Evolutionary conservation across 1,140 invertebrate genomes (phyloP).

Genomic region (Euglossa dilemma): DNA sequence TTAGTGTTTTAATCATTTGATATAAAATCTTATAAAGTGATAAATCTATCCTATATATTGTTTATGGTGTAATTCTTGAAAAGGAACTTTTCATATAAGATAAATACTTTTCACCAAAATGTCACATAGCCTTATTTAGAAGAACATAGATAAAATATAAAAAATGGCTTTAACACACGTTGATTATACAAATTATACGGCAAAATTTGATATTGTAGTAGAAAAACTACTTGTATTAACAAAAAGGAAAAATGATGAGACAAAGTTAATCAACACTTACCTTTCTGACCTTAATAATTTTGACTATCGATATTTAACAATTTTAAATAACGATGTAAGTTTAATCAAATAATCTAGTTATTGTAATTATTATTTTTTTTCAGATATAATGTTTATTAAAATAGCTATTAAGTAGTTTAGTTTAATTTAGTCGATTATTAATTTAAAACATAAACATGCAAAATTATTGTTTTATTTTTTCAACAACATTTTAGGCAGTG

Average conservation of each 20-base stretch:
- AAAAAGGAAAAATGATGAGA: slow-evolving; percentile 74
- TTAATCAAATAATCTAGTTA: slow-evolving; percentile 54
- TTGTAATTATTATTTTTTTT: slow-evolving; percentile 21
- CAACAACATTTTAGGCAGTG: slow-evolving; percentile 73
- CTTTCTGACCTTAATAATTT: slow-evolving; percentile 79
- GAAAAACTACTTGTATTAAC: slow-evolving; percentile 76
- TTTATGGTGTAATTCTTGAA: neutral
- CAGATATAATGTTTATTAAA: slow-evolving; percentile 12
- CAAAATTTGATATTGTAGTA: slow-evolving; percentile 71
- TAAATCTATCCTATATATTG: neutral
- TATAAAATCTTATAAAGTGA: neutral
- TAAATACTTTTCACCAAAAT: neutral
- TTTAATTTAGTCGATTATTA: slow-evolving; percentile 7
- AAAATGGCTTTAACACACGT: slow-evolving; percentile 47
- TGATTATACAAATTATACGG: slow-evolving; percentile 18
- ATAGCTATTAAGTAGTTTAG: slow-evolving; percentile 12
- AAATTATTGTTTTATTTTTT: neutral
- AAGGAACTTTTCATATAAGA: neutral
- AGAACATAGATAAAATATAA: neutral
- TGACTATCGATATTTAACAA: slow-evolving; percentile 74
- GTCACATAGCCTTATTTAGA: neutral
- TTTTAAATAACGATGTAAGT: slow-evolving; percentile 77
- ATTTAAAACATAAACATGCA: neutral
- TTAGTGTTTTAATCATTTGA: too few species aligned
- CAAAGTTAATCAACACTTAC: slow-evolving; percentile 74